These are phyloP conservation scores for Oreortyx pictus DNA, from an alignment of 2,797 vertebrate species.

Conservation along the genomic window DNA sequence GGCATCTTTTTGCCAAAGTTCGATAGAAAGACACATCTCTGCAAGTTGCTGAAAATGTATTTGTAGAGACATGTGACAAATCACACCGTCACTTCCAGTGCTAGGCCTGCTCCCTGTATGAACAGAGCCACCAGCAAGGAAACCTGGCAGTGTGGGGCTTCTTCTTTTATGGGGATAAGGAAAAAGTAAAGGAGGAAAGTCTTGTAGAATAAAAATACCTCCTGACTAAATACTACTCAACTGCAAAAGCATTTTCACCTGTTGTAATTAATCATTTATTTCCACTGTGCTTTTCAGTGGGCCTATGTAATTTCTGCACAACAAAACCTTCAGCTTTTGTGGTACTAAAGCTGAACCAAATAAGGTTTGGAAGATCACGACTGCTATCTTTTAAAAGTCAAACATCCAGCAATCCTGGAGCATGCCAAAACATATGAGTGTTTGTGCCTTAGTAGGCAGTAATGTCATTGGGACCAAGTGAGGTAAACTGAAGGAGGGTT, in stretches of 20 bases:
- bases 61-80: not conserved
- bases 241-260: slow-evolving; percentile 58
- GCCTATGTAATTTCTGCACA: not conserved
- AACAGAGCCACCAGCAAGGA: not conserved
- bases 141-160: not conserved
- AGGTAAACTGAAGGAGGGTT: not conserved
- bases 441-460: not conserved
- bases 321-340: not conserved
- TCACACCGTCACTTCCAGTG: not conserved
- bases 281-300: not conserved
- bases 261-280: slow-evolving; percentile 56
- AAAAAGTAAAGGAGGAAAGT: not conserved
- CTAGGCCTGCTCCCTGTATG: not conserved
- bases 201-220: slow-evolving; percentile 22
- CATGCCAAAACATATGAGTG: not conserved
- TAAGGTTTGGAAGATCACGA: not conserved
- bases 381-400: not conserved
- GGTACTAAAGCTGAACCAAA: not conserved
- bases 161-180: not conserved
- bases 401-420: not conserved
- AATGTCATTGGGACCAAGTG: not conserved
- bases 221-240: slow-evolving; percentile 2
- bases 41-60: not conserved
- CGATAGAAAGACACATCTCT: not conserved
- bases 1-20: slow-evolving; percentile 11